Conservation (phyloP, 2,113 vertebrate species). For the Spizaetus ornatus region DNA sequence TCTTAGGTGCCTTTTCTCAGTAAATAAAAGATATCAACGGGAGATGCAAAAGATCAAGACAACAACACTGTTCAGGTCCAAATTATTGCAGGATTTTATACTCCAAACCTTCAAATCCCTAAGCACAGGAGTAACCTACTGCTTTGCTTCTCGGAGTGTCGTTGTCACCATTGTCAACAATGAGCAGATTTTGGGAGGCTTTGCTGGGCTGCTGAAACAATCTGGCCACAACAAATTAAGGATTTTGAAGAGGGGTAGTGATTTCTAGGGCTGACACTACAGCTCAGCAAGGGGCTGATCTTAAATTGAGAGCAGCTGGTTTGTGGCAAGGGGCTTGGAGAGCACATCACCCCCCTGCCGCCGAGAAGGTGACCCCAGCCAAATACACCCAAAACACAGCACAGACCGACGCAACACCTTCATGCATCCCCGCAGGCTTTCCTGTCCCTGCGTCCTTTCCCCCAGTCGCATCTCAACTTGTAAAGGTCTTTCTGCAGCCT, state of each 20-base stretch:
- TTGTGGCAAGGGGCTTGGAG: background rate
- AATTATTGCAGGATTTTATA: background rate
- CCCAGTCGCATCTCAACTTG: background rate
- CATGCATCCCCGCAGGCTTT: rapidly evolving
- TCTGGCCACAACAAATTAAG: background rate
- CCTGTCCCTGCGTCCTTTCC: rapidly evolving
- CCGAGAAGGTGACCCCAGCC: background rate
- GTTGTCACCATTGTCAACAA: background rate
- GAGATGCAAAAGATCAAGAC: background rate
- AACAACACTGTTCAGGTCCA: background rate
- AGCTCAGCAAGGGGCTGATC: background rate
- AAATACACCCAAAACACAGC: background rate
- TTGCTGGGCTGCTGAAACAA: background rate
- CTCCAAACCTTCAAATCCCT: background rate
- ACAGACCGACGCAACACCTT: rapidly evolving
- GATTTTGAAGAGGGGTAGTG: background rate
- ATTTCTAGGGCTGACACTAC: background rate
- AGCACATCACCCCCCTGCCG: rapidly evolving
- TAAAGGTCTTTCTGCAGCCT: background rate
- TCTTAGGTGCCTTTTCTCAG: background rate
- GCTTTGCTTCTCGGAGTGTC: background rate
- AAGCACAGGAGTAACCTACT: background rate
- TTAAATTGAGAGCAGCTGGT: background rate
- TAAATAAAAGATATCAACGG: background rate
- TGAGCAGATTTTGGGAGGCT: rapidly evolving